Conservation (phyloP, 2,113 vertebrate species). For the Nibea albiflora region DNA sequence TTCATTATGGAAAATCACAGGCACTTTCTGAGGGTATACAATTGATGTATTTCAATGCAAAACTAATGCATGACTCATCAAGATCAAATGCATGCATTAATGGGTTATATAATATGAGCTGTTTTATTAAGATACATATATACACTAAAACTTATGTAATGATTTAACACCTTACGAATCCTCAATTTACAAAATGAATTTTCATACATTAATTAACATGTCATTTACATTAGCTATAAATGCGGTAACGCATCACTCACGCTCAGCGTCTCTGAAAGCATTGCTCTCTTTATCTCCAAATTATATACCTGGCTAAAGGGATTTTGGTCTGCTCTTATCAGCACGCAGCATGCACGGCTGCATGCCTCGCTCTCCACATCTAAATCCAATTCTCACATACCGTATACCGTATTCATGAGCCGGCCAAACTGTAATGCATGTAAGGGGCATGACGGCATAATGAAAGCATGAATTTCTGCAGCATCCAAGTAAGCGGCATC, state of each 20-base stretch:
- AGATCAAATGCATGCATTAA: constrained; percentile 9
- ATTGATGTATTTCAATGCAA: constrained; percentile 21
- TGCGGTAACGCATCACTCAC: constrained; percentile 1
- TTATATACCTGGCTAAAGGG: constrained; percentile 20
- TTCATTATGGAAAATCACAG: constrained; percentile 45
- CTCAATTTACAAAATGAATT: constrained; percentile 2
- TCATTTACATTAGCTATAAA: constrained; percentile 26
- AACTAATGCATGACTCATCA: constrained; percentile 35
- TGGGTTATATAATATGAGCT: constrained; percentile 2
- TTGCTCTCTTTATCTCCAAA: constrained; percentile 20
- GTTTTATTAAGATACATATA: background rate
- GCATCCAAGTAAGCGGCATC: constrained; percentile 10
- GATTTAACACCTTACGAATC: constrained; percentile 30
- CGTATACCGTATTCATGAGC: constrained; percentile 7
- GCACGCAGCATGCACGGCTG: constrained; percentile 18
- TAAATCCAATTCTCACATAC: background rate
- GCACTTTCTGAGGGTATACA: constrained; percentile 10
- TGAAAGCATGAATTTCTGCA: background rate
- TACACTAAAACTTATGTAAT: constrained; percentile 2
- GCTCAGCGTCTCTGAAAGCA: background rate
- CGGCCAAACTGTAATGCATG: constrained; percentile 13
- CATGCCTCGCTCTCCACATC: constrained; percentile 11
- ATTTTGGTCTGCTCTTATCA: constrained; percentile 44
- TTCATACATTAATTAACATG: constrained; percentile 5
- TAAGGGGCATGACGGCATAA: background rate